Evolutionary conservation across 1,140 invertebrate species (phyloP).

Genomic region (Philotrypesis tridentata): DNA sequence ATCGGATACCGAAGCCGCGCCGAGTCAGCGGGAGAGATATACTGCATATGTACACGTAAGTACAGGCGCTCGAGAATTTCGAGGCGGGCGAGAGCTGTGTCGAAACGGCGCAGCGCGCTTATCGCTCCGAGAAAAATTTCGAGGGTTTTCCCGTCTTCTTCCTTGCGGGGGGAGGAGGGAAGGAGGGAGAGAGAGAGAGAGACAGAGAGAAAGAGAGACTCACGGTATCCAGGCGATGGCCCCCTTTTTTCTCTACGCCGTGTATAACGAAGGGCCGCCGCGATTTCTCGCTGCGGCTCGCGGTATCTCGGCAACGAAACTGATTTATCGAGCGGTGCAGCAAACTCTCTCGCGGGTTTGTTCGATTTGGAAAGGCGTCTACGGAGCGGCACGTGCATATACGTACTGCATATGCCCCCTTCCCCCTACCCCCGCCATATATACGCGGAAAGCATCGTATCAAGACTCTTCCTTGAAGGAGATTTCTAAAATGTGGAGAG

Average conservation of each 20-base stretch:
- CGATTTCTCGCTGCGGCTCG: background rate
- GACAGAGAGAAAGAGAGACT: too few species aligned
- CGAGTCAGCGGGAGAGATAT: background rate
- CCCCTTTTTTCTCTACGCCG: background rate
- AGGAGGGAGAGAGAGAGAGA: too few species aligned
- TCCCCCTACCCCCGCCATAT: too few species aligned
- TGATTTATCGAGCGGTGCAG: constrained; percentile 8
- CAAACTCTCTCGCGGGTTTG: background rate
- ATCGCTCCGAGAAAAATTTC: background rate
- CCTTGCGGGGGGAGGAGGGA: too few species aligned
- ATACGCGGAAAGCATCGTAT: too few species aligned
- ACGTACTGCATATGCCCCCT: background rate
- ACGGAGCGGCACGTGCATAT: background rate
- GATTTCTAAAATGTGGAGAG: background rate
- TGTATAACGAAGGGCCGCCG: background rate
- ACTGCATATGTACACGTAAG: too few species aligned
- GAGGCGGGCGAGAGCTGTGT: background rate
- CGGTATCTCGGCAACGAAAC: constrained; percentile 6
- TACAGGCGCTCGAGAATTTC: background rate
- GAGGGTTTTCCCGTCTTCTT: background rate
- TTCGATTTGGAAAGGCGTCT: constrained; percentile 2
- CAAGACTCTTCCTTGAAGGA: too few species aligned
- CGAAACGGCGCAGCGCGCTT: too few species aligned
- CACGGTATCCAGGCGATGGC: background rate
- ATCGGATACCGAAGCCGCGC: background rate